Conservation (phyloP, 2,797 vertebrate genomes). For the Enteromius treurensis region DNA sequence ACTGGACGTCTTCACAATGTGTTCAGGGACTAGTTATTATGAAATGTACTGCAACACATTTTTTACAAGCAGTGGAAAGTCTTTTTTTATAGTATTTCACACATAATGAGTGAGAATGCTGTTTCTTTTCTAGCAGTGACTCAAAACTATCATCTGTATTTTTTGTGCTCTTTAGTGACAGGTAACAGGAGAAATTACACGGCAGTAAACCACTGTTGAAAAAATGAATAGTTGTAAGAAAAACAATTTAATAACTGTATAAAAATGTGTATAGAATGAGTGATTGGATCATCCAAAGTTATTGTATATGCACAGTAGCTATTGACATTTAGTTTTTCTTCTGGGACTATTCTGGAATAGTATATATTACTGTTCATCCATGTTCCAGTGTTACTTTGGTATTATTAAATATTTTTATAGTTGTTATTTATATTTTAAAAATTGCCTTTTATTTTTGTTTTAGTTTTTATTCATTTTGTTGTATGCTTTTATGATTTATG, state of each 20-base stretch:
- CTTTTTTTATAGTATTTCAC: background rate
- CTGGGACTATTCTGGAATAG: background rate
- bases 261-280: background rate
- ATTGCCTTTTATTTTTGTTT: background rate
- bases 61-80: background rate
- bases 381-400: background rate
- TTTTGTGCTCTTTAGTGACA: background rate
- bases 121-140: background rate
- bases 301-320: background rate
- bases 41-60: background rate
- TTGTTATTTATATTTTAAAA: background rate
- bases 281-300: background rate
- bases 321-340: background rate
- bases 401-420: background rate
- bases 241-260: background rate
- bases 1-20: too few relatives aligned
- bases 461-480: background rate
- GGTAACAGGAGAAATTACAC: background rate
- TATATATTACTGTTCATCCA: background rate
- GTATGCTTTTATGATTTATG: background rate
- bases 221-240: background rate
- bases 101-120: background rate
- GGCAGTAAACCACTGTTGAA: background rate
- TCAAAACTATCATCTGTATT: background rate
- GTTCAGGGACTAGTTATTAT: background rate